A percentile compares a stretch with the other conserved stretches of the same genome.
Conservation (phyloP, 2,113 vertebrate species). For the Centropristis striata region DNA sequence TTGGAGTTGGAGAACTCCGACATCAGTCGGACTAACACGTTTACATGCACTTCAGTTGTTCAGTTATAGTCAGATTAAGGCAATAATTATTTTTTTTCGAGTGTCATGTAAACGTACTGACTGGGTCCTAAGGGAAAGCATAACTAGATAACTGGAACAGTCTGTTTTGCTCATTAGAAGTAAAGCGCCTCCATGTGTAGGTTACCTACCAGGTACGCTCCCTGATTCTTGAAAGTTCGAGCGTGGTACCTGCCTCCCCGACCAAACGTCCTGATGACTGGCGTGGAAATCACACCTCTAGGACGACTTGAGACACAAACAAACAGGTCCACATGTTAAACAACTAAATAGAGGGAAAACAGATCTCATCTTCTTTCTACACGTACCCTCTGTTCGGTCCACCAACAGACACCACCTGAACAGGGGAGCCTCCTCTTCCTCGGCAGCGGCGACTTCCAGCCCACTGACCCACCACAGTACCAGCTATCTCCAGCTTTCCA, state of each 20-base stretch:
- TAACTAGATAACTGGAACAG: too few species aligned
- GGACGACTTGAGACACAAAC: constrained; percentile 84
- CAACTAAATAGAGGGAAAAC: not conserved
- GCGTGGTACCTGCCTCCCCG: constrained; percentile 90
- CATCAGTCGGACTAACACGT: too few species aligned
- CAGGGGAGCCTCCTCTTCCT: constrained; percentile 91
- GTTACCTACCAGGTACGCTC: constrained; percentile 87
- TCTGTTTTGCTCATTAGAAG: not conserved
- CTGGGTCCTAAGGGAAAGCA: too few species aligned
- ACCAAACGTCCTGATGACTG: constrained; percentile 94
- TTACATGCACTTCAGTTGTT: too few species aligned
- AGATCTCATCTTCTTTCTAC: not conserved
- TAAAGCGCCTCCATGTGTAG: not conserved
- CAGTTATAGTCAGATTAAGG: too few species aligned
- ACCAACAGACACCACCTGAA: constrained; percentile 96
- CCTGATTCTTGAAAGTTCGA: constrained; percentile 92
- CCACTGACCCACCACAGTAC: constrained; percentile 97
- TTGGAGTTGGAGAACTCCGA: too few species aligned
- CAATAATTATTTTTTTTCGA: too few species aligned
- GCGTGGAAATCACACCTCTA: constrained; percentile 95
- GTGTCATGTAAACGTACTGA: too few species aligned
- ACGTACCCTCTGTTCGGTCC: constrained; percentile 91
- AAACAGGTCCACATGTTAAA: not conserved
- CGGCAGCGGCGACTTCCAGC: constrained; percentile 91
- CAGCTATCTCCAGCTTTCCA: constrained; percentile 97